These are phyloP conservation scores for Gryllus longicercus DNA, from an alignment of 2,888 invertebrate species.

Conservation along the genomic window DNA sequence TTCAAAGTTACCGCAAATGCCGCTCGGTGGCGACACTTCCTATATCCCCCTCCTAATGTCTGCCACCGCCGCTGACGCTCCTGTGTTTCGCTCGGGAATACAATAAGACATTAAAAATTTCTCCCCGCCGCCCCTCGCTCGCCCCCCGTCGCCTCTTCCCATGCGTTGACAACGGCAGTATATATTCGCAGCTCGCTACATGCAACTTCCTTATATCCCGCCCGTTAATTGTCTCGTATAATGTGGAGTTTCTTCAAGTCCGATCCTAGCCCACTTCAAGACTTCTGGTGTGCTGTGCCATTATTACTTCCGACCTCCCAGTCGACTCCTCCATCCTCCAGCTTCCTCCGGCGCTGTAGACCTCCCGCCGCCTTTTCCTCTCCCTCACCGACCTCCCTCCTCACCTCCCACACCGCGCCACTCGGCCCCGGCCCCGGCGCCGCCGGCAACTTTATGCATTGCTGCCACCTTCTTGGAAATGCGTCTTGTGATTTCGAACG, in stretches of 20 bases:
- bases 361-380: too few species aligned
- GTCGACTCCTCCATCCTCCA: background rate
- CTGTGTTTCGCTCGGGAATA: background rate
- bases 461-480: too few species aligned
- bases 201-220: background rate
- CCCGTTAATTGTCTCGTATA: slow-evolving; percentile 10
- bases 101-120: slow-evolving; percentile 8
- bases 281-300: background rate
- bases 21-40: background rate
- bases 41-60: background rate
- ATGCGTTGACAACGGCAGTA: background rate
- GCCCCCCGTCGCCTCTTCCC: background rate
- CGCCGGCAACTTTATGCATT: too few species aligned
- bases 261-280: background rate
- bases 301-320: background rate
- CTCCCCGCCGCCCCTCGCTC: background rate
- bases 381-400: too few species aligned
- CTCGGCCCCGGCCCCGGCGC: too few species aligned
- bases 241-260: slow-evolving; percentile 17
- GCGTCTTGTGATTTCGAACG: too few species aligned
- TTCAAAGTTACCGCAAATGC: background rate
- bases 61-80: background rate
- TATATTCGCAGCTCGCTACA: background rate
- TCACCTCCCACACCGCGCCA: too few species aligned
- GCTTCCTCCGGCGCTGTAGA: too few species aligned